Percentiles rank a stretch among this genome's conserved stretches.
These are phyloP conservation scores for Uria aalge DNA, from an alignment of 2,113 vertebrate species.

Conservation along the genomic window DNA sequence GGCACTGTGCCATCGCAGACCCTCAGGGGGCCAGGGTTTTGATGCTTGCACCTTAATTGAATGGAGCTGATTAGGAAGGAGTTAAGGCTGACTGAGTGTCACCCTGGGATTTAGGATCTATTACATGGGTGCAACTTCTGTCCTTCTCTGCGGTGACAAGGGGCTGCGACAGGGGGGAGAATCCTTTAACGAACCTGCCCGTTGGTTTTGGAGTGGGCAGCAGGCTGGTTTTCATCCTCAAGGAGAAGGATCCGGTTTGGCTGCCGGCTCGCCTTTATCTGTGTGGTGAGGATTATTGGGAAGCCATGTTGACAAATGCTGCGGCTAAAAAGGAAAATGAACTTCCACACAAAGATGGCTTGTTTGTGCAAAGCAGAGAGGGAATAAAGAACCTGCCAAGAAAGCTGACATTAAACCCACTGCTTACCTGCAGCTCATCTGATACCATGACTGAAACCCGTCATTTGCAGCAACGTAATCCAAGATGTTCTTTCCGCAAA, in stretches of 20 bases:
- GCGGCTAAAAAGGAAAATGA: neutral
- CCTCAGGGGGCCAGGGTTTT: neutral
- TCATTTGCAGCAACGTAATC: slow-evolving; percentile 27
- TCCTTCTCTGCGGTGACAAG: neutral
- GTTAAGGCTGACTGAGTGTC: neutral
- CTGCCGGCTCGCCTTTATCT: neutral
- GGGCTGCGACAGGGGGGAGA: neutral
- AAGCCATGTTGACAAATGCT: neutral
- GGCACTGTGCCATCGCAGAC: neutral
- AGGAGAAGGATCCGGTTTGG: neutral
- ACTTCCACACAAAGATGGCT: neutral
- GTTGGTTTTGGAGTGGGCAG: neutral
- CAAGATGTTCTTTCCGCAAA: neutral
- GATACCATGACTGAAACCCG: neutral
- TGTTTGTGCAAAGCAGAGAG: neutral
- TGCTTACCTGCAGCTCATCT: slow-evolving; percentile 46
- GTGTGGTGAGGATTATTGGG: neutral
- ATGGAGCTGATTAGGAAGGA: neutral
- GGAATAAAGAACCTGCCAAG: slow-evolving; percentile 29
- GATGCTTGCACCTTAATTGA: neutral
- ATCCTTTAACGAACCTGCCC: neutral
- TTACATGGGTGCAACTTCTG: neutral
- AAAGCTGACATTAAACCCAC: neutral
- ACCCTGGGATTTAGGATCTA: neutral
- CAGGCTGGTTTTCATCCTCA: neutral